These are phyloP conservation scores for Agonopterix heracliana DNA, from an alignment of 2,888 invertebrate species.

Conservation along the genomic window DNA sequence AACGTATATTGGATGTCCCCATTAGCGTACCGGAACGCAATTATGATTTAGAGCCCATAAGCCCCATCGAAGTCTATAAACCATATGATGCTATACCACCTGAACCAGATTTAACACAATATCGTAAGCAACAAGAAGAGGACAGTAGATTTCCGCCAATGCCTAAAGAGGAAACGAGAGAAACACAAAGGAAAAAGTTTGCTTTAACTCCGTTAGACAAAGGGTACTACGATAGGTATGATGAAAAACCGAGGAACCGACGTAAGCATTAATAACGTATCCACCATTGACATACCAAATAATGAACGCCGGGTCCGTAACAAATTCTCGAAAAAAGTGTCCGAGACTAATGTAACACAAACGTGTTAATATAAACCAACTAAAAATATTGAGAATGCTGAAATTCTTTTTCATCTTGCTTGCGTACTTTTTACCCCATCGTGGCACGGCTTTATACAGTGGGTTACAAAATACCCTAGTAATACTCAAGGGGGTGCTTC, in stretches of 20 bases:
- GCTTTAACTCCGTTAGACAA: conserved; percentile 44
- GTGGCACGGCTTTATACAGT: no score
- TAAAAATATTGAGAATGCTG: no score
- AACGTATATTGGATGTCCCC: conserved; percentile 16
- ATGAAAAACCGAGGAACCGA: conserved; percentile 11
- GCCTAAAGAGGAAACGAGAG: not conserved
- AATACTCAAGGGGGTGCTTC: no score
- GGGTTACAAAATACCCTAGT: no score
- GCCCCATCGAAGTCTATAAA: not conserved
- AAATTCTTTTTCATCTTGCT: no score
- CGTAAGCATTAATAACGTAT: conserved; percentile 25
- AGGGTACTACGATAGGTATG: conserved; percentile 31
- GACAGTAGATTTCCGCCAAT: no score
- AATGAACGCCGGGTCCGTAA: no score
- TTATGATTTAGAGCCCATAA: not conserved
- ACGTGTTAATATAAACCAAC: no score
- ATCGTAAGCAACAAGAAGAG: conserved; percentile 1
- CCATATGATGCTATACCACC: not conserved
- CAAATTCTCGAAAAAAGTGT: no score
- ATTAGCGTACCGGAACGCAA: not conserved
- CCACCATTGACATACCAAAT: not conserved
- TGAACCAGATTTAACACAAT: not conserved
- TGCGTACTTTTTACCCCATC: no score
- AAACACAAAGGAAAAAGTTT: conserved; percentile 22
- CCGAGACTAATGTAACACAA: no score